Conservation (phyloP, 1,140 invertebrate species). For the Araneus ventricosus region DNA sequence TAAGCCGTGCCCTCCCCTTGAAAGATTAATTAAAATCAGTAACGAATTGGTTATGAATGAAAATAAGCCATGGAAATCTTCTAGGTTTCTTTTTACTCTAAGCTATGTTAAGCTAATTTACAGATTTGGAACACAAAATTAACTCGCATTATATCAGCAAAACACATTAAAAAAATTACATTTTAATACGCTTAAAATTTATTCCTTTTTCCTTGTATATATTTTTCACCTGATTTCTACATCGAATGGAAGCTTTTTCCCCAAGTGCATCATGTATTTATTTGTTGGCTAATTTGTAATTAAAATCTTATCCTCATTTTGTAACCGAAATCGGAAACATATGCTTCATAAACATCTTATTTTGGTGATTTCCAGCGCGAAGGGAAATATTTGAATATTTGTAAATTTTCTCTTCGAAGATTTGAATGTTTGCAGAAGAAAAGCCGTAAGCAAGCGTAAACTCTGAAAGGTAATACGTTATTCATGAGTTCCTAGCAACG, state of each 20-base stretch:
- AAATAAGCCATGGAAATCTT: no score
- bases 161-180: neutral
- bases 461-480: slow-evolving; percentile 32
- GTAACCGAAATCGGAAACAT: slow-evolving; percentile 19
- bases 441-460: slow-evolving; percentile 24
- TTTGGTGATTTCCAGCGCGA: neutral
- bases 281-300: slow-evolving; percentile 32
- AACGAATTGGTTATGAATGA: no score
- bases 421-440: slow-evolving; percentile 46
- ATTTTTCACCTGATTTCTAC: neutral
- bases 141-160: neutral
- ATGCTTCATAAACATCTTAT: neutral
- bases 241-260: neutral
- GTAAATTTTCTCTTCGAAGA: slow-evolving; percentile 27
- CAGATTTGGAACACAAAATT: neutral
- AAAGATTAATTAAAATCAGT: no score
- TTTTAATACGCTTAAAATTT: neutral
- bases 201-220: neutral
- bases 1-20: no score
- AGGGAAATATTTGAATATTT: slow-evolving; percentile 50
- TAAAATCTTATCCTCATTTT: slow-evolving; percentile 9
- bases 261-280: neutral
- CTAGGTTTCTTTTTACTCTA: neutral
- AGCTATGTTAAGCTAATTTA: neutral
- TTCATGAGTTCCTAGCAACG: neutral